Base-by-base conservation (phyloP, 2,113 vertebrate genomes). In the Nibea coibor region DNA sequence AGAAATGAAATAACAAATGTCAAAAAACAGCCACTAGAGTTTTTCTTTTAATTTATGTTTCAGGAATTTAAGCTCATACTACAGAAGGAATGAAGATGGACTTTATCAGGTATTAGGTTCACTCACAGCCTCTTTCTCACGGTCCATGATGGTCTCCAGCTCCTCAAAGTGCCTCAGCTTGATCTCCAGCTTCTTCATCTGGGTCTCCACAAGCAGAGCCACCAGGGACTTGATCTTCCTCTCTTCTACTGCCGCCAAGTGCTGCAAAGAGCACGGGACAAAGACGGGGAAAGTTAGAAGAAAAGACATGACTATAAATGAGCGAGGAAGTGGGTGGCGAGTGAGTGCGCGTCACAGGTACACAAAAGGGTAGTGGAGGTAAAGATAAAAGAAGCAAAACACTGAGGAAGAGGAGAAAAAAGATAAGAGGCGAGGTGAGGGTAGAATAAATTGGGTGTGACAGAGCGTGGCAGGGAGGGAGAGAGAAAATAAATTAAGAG, bases 171-270 rank as follows among this genome's bases (percentile, higher is more conserved):
- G 98, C 65, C 98, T 96, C 70, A 99, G 95, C 76, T 99, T 99
- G 72, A 99, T 99, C 94, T 99, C 98, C 84, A 99, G 86, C 80
- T 99, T 99, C 94, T 99, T 99, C 98, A 99, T 99, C 87, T 99
- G 98, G 0, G 98, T 99, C 85, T 99, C 98, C 83, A 99, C 98
- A 89, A 99, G 86, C 28, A 99, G 95, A 35, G 98, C 98, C 1
- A 99, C 98, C 42, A 99, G 88, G 61, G 98, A 99, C 84, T 99
- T 99, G 87, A 99, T 97, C 88, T 99, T 99, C 31, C 97, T 94
- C 84, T 99, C 98, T 80, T 99, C 98, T 61, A 99, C 98, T 0
- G 98, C 98, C 1, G 98, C 98, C 63, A 99, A 93, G 84, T 99
- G 98, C 98, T 99, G 78, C 22, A 42, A 58, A 65, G 4, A 42